Base-by-base conservation (phyloP, 2,888 invertebrate genomes). In the Hesperia comma region DNA sequence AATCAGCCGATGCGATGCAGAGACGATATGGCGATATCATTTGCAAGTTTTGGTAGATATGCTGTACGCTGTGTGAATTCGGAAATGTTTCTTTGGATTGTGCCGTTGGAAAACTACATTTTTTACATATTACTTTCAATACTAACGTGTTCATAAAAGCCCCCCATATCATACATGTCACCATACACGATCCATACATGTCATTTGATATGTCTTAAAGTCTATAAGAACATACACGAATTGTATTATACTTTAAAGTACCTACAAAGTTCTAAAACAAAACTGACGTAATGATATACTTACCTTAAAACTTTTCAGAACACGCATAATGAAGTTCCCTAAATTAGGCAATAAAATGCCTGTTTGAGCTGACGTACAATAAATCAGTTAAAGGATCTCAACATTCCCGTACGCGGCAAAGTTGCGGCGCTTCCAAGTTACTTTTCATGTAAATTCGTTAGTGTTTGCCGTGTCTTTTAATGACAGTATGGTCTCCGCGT, bases 401-500 rank as follows among this genome's bases (percentile, higher is more conserved):
- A 66, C 66, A 55, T 66, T 60, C 54, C 46, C 54, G 43, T 54
- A 60, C 58, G 54, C 66, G 60, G 17, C 49, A 17, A 67, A 61
- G 63, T 66, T 66, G 41, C 68, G 69, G 63, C 72, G 68, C 72
- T 75, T 67, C 68, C 74, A 80, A 80, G 77, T 81, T 80, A 74
- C 71, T 74, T 78, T 71, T 77, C 76, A 80, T 80, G 81, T 78
- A 80, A 83, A 83, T 80, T 82, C 74, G 73, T 71, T 71, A 70
- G 66, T 60, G 67, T 57, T 62, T 61, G 51, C 21, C 12, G 43
- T 40, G 62, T 49, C 67, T 62, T 57, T 67, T 66, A 54, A 66
- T 61, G 43, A 43, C 60, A 40, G 15, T 58, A 58, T 3, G 32
- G 33, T 21, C 43, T 53, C 15, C 33, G n/a, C 12, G 32, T 51